Evolutionary conservation across 1,140 invertebrate genomes (phyloP), one percentile per base, ranked within the genome.

Genomic region (Caenorhabditis remanei): DNA sequence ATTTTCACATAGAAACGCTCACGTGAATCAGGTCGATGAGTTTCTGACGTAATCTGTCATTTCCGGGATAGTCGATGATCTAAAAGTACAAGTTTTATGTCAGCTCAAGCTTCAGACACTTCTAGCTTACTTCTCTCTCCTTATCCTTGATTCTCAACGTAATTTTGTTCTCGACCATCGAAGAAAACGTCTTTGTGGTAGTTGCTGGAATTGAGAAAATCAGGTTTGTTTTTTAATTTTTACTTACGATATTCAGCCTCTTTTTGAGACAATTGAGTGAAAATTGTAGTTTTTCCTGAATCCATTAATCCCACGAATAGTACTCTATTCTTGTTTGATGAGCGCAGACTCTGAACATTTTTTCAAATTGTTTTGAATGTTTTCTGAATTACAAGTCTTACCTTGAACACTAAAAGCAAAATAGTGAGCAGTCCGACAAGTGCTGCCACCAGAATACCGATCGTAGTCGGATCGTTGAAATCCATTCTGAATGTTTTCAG

Each of bases 61-160:
- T 85, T 83, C 87, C 87, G 8, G 87, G 87, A n/a, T 83, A 88
- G 50, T 88, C 87, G 41, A 88, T 61, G 13, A 88, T 56, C 58
- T 63, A n/a, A 8, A n/a, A 63, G 32, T 40, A 32, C 24, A 40
- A 16, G 6, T 21, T 32, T 63, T 32, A 32, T 32, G 5, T 32
- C 16, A 53, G 2, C 19, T 40, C 2, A 21, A 58, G n/a, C 56
- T 58, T 1, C 11, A 58, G 13, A 32, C 24, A 63, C 32, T 63
- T 21, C 0, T 21, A 63, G 21, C 14, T 24, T 21, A 63, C 61
- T 24, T 86, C 56, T 19, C 84, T 87, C 7, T 75, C 40, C 14
- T 56, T 48, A n/a, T 85, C 87, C 40, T 84, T 88, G 48, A 83
- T 84, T 40, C 56, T 75, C 19, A 88, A 32, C 14, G 85, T 53